Conservation (phyloP, 2,797 vertebrate species). For the Coilia nasus region DNA sequence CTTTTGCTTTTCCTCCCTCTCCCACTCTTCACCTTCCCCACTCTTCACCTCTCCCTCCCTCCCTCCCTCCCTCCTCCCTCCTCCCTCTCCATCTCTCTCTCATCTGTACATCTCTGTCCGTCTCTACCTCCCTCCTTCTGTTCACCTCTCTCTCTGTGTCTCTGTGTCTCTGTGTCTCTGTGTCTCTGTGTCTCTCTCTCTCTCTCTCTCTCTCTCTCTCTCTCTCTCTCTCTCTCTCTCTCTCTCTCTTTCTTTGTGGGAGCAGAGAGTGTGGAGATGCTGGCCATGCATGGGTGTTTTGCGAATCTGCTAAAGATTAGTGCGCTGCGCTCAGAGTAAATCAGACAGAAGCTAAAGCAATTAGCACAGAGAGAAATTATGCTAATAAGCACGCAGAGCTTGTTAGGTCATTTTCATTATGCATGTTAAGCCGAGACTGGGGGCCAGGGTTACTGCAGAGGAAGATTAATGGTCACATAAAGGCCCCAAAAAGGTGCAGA, state of each 20-base stretch:
- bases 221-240: not conserved
- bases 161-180: no score
- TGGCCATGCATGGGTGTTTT: conserved; percentile 56
- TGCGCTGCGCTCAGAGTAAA: conserved; percentile 71
- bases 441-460: conserved; percentile 67
- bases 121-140: no score
- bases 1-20: no score
- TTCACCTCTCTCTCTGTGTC: no score
- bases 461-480: conserved; percentile 72
- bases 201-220: not conserved
- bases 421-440: conserved; percentile 78
- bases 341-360: conserved; percentile 77
- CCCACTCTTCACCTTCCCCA: no score
- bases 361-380: conserved; percentile 80
- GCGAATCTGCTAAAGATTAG: conserved; percentile 68
- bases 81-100: conserved; percentile 36
- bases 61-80: not conserved
- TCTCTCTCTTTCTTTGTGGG: conserved; percentile 20
- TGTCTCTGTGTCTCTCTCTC: no score
- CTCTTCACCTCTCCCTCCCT: no score
- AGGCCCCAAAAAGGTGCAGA: conserved; percentile 62
- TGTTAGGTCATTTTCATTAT: conserved; percentile 85
- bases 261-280: conserved; percentile 55
- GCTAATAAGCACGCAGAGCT: conserved; percentile 76
- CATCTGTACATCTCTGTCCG: not conserved